phyloP scores from a whole-genome alignment of 2,888 invertebrate genomes.

The Coelogynopora nodosa region DNA sequence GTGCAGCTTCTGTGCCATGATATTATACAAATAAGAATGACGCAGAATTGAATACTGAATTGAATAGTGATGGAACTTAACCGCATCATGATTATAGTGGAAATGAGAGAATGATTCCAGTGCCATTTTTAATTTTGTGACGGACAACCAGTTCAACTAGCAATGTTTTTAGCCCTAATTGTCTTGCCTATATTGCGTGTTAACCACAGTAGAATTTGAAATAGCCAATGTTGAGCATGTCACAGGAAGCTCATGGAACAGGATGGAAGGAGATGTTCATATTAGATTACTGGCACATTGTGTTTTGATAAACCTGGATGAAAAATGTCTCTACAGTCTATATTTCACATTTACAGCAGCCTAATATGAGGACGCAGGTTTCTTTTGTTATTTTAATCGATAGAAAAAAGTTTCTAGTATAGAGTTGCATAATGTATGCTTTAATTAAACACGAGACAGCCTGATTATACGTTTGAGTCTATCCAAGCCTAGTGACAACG shows the following conservation, averaged over 20 bases:
- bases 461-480: neutral
- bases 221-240: constrained; percentile 7
- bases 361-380: neutral
- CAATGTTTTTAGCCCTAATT: neutral
- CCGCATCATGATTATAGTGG: neutral
- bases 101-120: neutral
- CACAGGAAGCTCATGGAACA: constrained; percentile 26
- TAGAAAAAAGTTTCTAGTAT: neutral
- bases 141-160: neutral
- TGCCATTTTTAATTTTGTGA: neutral
- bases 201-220: neutral
- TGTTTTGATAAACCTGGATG: neutral
- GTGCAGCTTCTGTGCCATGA: neutral
- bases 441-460: constrained; percentile 1
- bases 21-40: neutral
- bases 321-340: neutral
- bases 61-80: too few relatives aligned
- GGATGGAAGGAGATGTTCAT: neutral
- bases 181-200: constrained; percentile 16
- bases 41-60: too few relatives aligned
- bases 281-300: constrained; percentile 23
- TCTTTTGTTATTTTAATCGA: constrained; percentile 17
- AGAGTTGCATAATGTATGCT: constrained; percentile 2
- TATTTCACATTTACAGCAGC: too few relatives aligned
- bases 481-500: too few relatives aligned